These are phyloP conservation scores for Papilio elwesi DNA, from an alignment of 2,888 invertebrate genomes.

Conservation along the genomic window DNA sequence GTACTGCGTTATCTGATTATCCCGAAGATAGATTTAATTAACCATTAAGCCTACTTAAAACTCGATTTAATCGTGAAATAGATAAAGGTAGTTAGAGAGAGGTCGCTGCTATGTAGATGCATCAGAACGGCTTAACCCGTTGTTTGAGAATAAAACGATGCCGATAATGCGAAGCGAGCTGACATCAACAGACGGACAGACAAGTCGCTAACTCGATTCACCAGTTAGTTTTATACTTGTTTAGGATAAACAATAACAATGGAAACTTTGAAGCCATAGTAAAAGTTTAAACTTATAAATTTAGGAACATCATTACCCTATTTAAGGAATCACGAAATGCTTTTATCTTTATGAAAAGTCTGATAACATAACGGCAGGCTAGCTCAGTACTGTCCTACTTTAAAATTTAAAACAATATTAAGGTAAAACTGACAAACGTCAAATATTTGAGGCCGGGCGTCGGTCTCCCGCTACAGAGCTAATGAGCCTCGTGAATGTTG, in stretches of 20 bases:
- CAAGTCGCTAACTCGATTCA: too few relatives aligned
- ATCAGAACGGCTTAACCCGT: too few relatives aligned
- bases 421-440: neutral
- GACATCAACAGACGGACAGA: too few relatives aligned
- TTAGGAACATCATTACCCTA: neutral
- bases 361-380: neutral
- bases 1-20: too few relatives aligned
- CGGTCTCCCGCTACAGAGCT: slow-evolving; percentile 8
- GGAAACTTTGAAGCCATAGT: neutral
- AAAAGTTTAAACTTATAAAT: neutral
- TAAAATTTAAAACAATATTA: slow-evolving; percentile 30
- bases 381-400: neutral
- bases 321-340: slow-evolving; percentile 13
- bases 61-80: too few relatives aligned
- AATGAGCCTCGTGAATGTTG: slow-evolving; percentile 35
- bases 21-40: too few relatives aligned
- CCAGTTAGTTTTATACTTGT: too few relatives aligned
- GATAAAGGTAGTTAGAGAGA: too few relatives aligned
- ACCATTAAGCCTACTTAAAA: too few relatives aligned
- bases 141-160: too few relatives aligned
- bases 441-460: slow-evolving; percentile 19
- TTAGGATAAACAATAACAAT: neutral
- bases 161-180: too few relatives aligned
- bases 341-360: slow-evolving; percentile 14
- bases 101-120: too few relatives aligned